These are phyloP conservation scores for Pipa parva DNA, from an alignment of 2,113 vertebrate genomes.

Conservation along the genomic window DNA sequence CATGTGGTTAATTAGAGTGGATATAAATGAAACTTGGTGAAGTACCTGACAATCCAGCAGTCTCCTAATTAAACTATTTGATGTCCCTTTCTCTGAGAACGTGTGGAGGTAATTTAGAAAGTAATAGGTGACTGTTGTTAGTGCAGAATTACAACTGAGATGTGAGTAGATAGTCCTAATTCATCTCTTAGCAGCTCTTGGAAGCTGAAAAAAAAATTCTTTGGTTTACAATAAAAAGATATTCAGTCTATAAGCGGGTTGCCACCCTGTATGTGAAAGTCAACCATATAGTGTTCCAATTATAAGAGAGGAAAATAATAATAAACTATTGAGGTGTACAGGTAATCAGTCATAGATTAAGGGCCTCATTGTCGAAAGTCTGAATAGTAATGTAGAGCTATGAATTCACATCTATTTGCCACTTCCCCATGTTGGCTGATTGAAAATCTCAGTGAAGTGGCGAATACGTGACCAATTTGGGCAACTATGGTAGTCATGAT, in stretches of 20 bases:
- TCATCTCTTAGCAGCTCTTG: conserved; percentile 13
- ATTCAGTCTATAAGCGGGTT: conserved; percentile 5
- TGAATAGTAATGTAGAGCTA: too few relatives aligned
- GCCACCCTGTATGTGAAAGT: not conserved
- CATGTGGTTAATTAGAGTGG: conserved; percentile 39
- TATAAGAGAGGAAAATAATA: not conserved
- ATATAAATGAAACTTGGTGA: conserved; percentile 38
- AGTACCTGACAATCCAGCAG: conserved; percentile 35
- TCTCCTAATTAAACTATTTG: conserved; percentile 42
- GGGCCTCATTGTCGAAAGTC: too few relatives aligned
- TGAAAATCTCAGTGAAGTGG: too few relatives aligned
- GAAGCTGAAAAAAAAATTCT: conserved; percentile 22
- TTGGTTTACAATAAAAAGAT: conserved; percentile 6
- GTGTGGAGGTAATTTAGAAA: conserved; percentile 41
- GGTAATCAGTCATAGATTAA: too few relatives aligned
- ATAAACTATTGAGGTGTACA: too few relatives aligned
- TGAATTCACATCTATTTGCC: too few relatives aligned
- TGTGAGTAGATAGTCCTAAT: conserved; percentile 24
- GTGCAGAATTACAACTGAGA: conserved; percentile 18
- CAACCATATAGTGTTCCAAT: not conserved
- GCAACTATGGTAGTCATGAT: too few relatives aligned
- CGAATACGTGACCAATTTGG: too few relatives aligned
- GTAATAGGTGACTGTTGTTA: conserved; percentile 34
- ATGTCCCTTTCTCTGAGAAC: conserved; percentile 36
- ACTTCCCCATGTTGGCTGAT: too few relatives aligned